Evolutionary conservation across 2,113 vertebrate species (phyloP), one percentile per base, ranked within the genome.

Genomic region (Entomyzon cyanotis): DNA sequence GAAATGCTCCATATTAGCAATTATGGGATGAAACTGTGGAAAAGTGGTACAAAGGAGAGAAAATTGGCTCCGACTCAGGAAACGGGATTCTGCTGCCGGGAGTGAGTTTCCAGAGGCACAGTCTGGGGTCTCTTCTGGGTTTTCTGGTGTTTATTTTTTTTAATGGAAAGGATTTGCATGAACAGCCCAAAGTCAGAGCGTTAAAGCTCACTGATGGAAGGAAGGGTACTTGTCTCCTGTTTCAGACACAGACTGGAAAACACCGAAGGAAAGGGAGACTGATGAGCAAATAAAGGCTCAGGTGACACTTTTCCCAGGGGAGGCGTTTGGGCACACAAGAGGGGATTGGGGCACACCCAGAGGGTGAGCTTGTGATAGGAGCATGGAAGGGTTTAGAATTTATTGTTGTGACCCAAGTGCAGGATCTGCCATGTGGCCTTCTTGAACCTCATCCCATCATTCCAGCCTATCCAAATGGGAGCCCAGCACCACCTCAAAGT

Each of bases 151-250:
- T 69, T 81, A 76, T 94, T 96, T 96, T 96, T 94, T 28, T 84
- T 67, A 79, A 15, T 62, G 79, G 90, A 52, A 87, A 90, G 75
- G 95, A 94, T 96, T 97, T 96, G 94, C 94, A 96, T 84, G 95
- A 97, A 67, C 53, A 92, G 65, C 93, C 79, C 62, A 24, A 84
- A 95, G 86, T 91, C 50, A 83, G 78, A 92, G 81, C 21, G 47
- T 88, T 87, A 83, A 91, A 96, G 82, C 94, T 94, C 67, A 1
- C 28, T 65, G 88, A 91, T 84, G 90, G 85, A 58, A 70, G 47
- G 90, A 92, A 78, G 71, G 84, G 75, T 75, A 22, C 67, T 73
- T 8, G 4, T 52, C 55, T 82, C 8, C 2, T 41, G 62, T 84
- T 49, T 62, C 53, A 46, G 62, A 67, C 12, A 18, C 76, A 56